Percentiles rank a stretch among this genome's conserved stretches.
phyloP scores from a whole-genome alignment of 2,888 invertebrate genomes.

The Asteroscopus sphinx region DNA sequence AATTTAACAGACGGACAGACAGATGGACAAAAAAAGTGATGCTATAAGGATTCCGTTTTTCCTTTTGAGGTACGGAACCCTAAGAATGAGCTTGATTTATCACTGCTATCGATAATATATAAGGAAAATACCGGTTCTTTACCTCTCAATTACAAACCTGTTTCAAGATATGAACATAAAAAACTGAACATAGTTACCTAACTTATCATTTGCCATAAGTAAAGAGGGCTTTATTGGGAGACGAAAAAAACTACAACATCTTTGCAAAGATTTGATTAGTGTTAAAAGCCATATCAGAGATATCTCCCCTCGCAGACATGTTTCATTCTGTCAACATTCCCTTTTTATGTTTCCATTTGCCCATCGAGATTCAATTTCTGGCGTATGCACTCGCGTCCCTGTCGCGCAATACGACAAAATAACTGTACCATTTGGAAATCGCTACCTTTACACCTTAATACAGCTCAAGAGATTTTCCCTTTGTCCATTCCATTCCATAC shows the following conservation, averaged over 20 bases:
- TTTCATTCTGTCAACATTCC: conserved; percentile 65
- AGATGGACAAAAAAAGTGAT: no score
- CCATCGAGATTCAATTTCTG: conserved; percentile 80
- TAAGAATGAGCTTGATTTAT: no score
- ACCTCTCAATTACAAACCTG: no score
- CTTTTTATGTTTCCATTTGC: conserved; percentile 71
- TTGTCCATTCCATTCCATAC: conserved; percentile 80
- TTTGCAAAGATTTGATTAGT: conserved; percentile 46
- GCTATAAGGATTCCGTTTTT: no score
- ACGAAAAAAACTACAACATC: conserved; percentile 3
- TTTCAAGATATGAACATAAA: no score
- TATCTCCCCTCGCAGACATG: conserved; percentile 43
- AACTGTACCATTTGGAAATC: conserved; percentile 81
- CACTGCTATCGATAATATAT: no score
- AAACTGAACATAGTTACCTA: no score
- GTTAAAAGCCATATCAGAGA: conserved; percentile 39
- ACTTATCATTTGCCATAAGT: neutral
- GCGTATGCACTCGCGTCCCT: conserved; percentile 68
- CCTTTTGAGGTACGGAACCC: no score
- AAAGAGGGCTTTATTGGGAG: neutral
- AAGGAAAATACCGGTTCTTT: no score
- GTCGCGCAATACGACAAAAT: conserved; percentile 78
- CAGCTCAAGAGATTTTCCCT: conserved; percentile 85
- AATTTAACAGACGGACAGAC: no score
- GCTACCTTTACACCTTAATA: conserved; percentile 83